Evolutionary conservation across 1,140 invertebrate species (phyloP).

Genomic region (Meloidogyne floridensis): DNA sequence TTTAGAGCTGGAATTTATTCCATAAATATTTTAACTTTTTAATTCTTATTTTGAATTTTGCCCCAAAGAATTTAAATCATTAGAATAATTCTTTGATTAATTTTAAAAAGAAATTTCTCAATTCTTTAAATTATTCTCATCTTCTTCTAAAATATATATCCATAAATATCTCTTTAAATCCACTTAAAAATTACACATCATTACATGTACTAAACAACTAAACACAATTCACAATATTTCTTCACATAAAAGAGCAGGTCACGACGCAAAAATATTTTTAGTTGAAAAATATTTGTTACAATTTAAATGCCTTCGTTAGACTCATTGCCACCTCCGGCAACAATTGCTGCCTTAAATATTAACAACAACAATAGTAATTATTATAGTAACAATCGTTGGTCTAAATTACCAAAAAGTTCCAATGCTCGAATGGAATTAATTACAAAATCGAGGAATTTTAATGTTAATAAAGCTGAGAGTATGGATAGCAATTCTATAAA

Average conservation of each 20-base stretch:
- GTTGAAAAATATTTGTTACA: not conserved
- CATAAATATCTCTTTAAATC: too few relatives aligned
- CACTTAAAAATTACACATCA: not conserved
- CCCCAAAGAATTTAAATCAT: too few relatives aligned
- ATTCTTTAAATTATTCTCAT: too few relatives aligned
- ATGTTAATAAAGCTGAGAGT: not conserved
- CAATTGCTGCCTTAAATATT: slow-evolving; percentile 4
- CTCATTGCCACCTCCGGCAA: slow-evolving; percentile 15
- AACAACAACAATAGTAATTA: not conserved
- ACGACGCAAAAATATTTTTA: not conserved
- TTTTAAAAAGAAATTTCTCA: too few relatives aligned
- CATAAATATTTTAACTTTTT: too few relatives aligned
- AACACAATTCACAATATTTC: not conserved
- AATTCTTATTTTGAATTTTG: too few relatives aligned
- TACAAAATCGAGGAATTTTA: not conserved
- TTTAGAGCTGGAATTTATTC: too few relatives aligned
- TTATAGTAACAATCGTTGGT: slow-evolving; percentile 13
- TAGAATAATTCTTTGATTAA: too few relatives aligned
- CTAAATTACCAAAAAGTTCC: slow-evolving; percentile 3
- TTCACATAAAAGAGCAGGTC: not conserved
- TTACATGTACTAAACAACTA: not conserved
- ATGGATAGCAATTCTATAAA: not conserved
- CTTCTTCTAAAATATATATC: too few relatives aligned
- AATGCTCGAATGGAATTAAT: slow-evolving; percentile 26
- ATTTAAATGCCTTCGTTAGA: slow-evolving; percentile 22